Conservation (phyloP, 2,888 invertebrate species). For the Rhagium mordax region DNA sequence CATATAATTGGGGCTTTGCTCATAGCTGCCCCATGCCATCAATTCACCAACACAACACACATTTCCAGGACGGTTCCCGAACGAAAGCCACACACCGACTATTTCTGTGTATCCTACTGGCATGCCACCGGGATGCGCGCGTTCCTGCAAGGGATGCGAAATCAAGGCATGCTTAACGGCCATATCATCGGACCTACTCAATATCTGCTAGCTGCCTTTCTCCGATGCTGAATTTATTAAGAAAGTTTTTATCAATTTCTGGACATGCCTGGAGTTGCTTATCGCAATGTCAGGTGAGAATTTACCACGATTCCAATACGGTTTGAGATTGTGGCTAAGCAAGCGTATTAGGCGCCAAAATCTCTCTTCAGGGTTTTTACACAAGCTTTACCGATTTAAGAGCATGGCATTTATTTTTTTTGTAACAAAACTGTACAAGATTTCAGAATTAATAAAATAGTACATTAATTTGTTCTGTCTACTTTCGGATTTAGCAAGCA, state of each 20-base stretch:
- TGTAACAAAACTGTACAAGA: no score
- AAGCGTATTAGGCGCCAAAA: no score
- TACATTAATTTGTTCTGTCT: no score
- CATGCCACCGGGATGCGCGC: conserved; percentile 64
- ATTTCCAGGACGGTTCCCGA: conserved; percentile 53
- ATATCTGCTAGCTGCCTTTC: conserved; percentile 47
- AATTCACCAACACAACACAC: conserved; percentile 58
- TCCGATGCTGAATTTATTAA: conserved; percentile 46
- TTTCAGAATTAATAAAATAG: no score
- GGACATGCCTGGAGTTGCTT: background rate
- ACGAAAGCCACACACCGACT: conserved; percentile 63
- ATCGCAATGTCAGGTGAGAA: background rate
- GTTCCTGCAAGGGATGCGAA: conserved; percentile 58
- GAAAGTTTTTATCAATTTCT: conserved; percentile 24
- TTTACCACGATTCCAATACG: background rate
- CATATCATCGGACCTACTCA: conserved; percentile 56
- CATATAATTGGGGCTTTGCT: conserved; percentile 60
- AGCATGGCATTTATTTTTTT: no score
- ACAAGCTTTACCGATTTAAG: no score
- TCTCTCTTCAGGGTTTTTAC: no score
- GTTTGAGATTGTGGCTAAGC: no score
- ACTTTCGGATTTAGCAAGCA: no score
- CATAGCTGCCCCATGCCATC: conserved; percentile 63
- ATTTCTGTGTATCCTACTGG: conserved; percentile 59
- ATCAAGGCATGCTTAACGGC: conserved; percentile 60